phyloP scores from a whole-genome alignment of 2,888 invertebrate species.

The Nesidiocoris tenuis region DNA sequence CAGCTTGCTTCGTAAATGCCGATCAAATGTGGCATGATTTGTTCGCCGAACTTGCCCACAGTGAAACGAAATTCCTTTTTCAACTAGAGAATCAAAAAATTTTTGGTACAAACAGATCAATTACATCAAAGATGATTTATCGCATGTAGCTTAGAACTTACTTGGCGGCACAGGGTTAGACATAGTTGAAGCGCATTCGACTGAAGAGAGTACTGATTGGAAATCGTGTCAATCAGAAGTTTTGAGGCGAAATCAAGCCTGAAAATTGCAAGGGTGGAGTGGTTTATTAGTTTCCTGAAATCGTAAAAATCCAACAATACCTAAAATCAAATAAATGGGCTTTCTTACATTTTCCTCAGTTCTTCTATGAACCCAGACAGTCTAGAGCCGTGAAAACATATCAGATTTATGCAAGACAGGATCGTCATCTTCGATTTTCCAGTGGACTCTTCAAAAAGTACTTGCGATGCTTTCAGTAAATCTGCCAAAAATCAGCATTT shows the following conservation, averaged over 20 bases:
- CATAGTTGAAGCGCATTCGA: constrained; percentile 25
- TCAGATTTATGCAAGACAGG: constrained; percentile 31
- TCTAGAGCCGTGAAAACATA: constrained; percentile 36
- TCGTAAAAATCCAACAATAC: too few relatives aligned
- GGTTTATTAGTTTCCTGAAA: too few relatives aligned
- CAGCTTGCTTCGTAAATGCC: constrained; percentile 45
- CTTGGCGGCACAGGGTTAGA: constrained; percentile 34
- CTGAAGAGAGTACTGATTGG: constrained; percentile 21
- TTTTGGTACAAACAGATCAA: too few relatives aligned
- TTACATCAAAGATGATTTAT: too few relatives aligned
- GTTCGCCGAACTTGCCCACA: constrained; percentile 58
- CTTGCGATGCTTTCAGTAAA: constrained; percentile 9
- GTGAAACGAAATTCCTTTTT: constrained; percentile 58
- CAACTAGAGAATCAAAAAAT: constrained; percentile 57
- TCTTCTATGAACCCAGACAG: constrained; percentile 22
- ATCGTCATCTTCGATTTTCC: constrained; percentile 21
- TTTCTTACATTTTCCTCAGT: constrained; percentile 30
- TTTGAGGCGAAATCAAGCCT: constrained; percentile 28
- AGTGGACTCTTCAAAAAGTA: constrained; percentile 25
- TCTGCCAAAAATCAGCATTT: constrained; percentile 7
- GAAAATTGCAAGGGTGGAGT: too few relatives aligned
- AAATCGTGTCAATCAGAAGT: background rate
- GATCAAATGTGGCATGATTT: constrained; percentile 49
- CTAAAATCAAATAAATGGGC: background rate
- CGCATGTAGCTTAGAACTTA: too few relatives aligned